Evolutionary conservation across 2,797 vertebrate species (phyloP).

Genomic region (Hypotaenidia okinawae): DNA sequence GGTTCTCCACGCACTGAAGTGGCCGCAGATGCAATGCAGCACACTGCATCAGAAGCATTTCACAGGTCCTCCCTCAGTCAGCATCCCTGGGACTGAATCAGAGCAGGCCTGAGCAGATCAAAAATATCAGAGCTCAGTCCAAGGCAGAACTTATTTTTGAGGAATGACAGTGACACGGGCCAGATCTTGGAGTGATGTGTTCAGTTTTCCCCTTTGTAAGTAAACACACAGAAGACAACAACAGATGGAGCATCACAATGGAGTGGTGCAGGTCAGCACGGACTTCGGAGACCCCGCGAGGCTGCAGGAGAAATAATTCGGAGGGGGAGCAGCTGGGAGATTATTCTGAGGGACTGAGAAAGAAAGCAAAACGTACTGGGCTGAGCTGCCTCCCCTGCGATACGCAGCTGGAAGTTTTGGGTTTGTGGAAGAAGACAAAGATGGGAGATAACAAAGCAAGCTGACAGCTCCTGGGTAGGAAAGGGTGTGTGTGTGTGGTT

Average conservation of each 20-base stretch:
- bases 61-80: background rate
- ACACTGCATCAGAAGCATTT: background rate
- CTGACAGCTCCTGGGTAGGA: background rate
- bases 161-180: conserved; percentile 24
- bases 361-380: background rate
- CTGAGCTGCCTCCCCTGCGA: background rate
- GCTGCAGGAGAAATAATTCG: conserved; percentile 15
- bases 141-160: background rate
- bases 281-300: background rate
- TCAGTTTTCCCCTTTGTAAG: conserved; percentile 7
- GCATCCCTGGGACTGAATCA: background rate
- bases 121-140: background rate
- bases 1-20: background rate
- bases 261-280: conserved; percentile 32
- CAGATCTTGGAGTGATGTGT: conserved; percentile 36
- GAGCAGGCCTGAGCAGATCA: background rate
- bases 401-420: background rate
- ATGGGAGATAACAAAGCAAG: background rate
- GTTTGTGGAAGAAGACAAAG: background rate
- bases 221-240: conserved; percentile 59
- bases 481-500: background rate
- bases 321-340: conserved; percentile 9
- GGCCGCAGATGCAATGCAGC: background rate
- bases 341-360: background rate
- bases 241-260: conserved; percentile 58